Evolutionary conservation across 2,888 invertebrate species (phyloP).

Genomic region (Nowickia ferox): DNA sequence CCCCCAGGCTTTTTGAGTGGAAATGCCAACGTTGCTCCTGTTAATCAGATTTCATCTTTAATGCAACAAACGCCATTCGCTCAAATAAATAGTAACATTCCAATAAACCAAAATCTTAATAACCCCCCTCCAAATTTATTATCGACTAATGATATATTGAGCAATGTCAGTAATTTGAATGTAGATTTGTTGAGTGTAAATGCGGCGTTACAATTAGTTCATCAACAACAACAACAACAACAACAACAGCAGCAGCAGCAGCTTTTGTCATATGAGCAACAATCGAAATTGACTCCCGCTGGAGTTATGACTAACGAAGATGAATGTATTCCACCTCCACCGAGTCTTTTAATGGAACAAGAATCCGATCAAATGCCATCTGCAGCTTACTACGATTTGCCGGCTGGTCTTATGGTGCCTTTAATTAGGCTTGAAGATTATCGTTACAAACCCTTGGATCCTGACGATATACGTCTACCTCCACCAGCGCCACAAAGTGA

Average conservation of each 20-base stretch:
- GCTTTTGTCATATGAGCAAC: slow-evolving; percentile 66
- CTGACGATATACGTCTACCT: slow-evolving; percentile 94
- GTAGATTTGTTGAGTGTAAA: slow-evolving; percentile 66
- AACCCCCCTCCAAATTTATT: slow-evolving; percentile 61
- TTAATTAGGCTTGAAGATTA: slow-evolving; percentile 96
- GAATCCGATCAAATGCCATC: slow-evolving; percentile 93
- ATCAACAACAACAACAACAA: slow-evolving; percentile 76
- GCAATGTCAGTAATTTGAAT: slow-evolving; percentile 60
- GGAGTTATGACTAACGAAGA: slow-evolving; percentile 52
- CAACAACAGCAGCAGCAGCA: slow-evolving; percentile 64
- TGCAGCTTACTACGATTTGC: slow-evolving; percentile 97
- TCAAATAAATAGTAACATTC: slow-evolving; percentile 73
- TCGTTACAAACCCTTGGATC: slow-evolving; percentile 94
- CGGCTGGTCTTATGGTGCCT: slow-evolving; percentile 99
- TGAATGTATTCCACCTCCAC: slow-evolving; percentile 66
- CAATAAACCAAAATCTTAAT: slow-evolving; percentile 64
- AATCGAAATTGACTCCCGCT: slow-evolving; percentile 49
- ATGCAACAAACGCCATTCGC: slow-evolving; percentile 72
- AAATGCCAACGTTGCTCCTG: slow-evolving; percentile 66
- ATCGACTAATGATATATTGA: slow-evolving; percentile 46
- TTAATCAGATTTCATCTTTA: slow-evolving; percentile 68
- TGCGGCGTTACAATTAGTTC: slow-evolving; percentile 77
- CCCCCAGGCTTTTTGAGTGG: slow-evolving; percentile 89
- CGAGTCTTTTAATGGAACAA: slow-evolving; percentile 78
- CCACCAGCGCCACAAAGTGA: slow-evolving; percentile 98